Evolutionary conservation across 1,140 invertebrate species (phyloP).

Genomic region (Trichoplusia ni): DNA sequence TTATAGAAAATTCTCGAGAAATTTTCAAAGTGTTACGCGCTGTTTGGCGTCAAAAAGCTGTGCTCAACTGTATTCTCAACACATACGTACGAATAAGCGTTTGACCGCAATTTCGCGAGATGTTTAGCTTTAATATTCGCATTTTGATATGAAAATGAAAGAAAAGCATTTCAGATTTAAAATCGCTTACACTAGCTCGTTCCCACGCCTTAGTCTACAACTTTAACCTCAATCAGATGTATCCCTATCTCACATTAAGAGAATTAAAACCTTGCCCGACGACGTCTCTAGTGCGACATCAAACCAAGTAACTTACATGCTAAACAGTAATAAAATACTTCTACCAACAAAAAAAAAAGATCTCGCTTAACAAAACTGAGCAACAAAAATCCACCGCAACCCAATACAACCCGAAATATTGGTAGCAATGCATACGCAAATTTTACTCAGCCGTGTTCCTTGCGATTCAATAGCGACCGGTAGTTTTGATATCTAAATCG

Average conservation of each 20-base stretch:
- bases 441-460: conserved; percentile 13
- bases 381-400: neutral
- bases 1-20: conserved; percentile 43
- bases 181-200: neutral
- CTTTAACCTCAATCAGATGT: too few species aligned
- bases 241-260: too few species aligned
- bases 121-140: conserved; percentile 15
- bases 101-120: conserved; percentile 18
- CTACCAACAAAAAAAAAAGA: neutral
- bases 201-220: neutral
- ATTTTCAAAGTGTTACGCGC: neutral
- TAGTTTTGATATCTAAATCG: conserved; percentile 43
- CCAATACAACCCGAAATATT: conserved; percentile 30
- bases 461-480: conserved; percentile 38
- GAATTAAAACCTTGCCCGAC: too few species aligned
- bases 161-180: neutral
- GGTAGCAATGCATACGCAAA: conserved; percentile 31
- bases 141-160: conserved; percentile 9
- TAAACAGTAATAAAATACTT: too few species aligned
- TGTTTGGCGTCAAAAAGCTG: neutral
- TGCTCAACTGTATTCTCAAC: neutral
- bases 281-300: too few species aligned
- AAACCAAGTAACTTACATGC: too few species aligned
- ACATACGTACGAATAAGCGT: conserved; percentile 20
- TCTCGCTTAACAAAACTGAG: conserved; percentile 3